Evolutionary conservation across 2,113 vertebrate genomes (phyloP).

Genomic region (Elaphurus davidianus): DNA sequence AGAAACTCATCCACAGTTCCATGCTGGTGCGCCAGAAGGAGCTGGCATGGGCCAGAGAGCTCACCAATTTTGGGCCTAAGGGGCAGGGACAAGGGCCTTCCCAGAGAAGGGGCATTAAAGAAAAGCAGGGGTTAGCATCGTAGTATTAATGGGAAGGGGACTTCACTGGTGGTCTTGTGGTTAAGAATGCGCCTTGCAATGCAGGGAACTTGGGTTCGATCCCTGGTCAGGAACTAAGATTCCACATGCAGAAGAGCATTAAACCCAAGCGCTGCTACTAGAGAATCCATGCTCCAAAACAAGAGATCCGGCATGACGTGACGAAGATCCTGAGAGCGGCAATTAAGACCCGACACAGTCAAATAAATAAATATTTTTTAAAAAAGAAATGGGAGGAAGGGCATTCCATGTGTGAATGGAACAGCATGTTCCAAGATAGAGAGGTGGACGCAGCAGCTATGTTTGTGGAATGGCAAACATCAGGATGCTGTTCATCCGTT

Average conservation of each 20-base stretch:
- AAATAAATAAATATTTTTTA: neutral
- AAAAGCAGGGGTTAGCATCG: neutral
- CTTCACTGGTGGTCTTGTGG: neutral
- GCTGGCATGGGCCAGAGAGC: neutral
- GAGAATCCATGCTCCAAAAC: neutral
- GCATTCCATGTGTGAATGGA: neutral
- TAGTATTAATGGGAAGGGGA: neutral
- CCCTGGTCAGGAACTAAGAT: neutral
- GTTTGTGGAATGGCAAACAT: neutral
- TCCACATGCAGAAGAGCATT: neutral
- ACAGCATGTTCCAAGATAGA: neutral
- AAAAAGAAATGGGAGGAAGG: neutral
- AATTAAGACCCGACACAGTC: neutral
- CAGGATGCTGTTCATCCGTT: neutral
- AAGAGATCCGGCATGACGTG: neutral
- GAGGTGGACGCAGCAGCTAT: neutral
- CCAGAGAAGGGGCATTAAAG: neutral
- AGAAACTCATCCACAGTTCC: neutral
- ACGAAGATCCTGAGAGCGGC: accelerated
- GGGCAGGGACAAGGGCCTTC: neutral
- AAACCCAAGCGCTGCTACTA: accelerated
- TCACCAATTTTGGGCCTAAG: neutral
- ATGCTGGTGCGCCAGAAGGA: neutral
- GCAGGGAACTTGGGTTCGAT: neutral
- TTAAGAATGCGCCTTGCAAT: neutral